Percentiles rank a stretch among this genome's conserved stretches.
Evolutionary conservation across 2,113 vertebrate genomes (phyloP).

Genomic region (Cavia porcellus): DNA sequence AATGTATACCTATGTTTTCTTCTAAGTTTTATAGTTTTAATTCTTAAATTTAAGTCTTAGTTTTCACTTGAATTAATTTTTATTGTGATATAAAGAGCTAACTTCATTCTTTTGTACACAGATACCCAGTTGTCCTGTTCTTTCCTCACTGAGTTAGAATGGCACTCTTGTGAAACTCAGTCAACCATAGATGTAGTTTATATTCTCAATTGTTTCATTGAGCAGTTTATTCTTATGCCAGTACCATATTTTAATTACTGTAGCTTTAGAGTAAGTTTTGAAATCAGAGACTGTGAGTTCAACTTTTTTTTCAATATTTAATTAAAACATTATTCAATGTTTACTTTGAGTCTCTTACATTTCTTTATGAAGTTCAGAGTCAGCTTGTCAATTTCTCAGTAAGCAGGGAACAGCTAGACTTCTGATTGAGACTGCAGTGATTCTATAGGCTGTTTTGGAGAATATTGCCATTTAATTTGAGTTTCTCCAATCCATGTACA

Average conservation of each 20-base stretch:
- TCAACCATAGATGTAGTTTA: not conserved
- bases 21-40: constrained; percentile 31
- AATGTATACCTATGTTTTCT: not conserved
- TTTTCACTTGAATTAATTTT: constrained; percentile 23
- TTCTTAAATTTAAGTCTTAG: not conserved
- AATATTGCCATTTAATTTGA: constrained; percentile 3
- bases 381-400: not conserved
- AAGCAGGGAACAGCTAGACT: not conserved
- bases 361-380: constrained; percentile 19
- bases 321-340: not conserved
- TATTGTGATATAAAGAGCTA: not conserved
- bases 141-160: not conserved
- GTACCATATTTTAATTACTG: not conserved
- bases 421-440: not conserved
- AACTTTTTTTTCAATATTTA: not conserved
- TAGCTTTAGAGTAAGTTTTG: constrained; percentile 24
- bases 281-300: not conserved
- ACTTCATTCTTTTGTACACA: not conserved
- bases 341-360: not conserved
- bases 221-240: not conserved
- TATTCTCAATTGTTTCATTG: not conserved
- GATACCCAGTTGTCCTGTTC: not conserved
- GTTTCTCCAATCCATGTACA: not conserved
- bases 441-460: not conserved
- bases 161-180: not conserved